A percentile compares a stretch with the other conserved stretches of the same genome.
phyloP scores from a whole-genome alignment of 2,888 invertebrate genomes.

The Chromoteleia sp. region DNA sequence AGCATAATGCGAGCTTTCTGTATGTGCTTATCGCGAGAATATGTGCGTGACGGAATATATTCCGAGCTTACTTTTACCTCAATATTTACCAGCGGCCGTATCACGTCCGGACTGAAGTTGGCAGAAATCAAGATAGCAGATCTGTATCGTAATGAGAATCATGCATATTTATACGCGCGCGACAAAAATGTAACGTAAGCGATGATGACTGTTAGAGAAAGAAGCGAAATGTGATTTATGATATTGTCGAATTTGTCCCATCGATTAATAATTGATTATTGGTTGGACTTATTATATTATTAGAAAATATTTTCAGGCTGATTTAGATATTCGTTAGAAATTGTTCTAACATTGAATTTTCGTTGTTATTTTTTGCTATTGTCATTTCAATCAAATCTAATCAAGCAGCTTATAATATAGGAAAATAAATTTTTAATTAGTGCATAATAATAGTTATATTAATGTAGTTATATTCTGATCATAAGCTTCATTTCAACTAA shows the following conservation, averaged over 20 bases:
- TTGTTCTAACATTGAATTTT: no score
- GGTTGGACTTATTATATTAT: no score
- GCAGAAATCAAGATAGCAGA: constrained; percentile 59
- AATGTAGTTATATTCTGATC: no score
- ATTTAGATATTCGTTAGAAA: no score
- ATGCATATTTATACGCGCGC: constrained; percentile 42
- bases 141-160: constrained; percentile 51
- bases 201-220: constrained; percentile 25
- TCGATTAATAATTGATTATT: constrained; percentile 21
- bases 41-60: constrained; percentile 60
- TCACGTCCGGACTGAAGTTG: constrained; percentile 54
- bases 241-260: constrained; percentile 26
- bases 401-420: no score
- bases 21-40: constrained; percentile 47
- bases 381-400: no score
- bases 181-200: constrained; percentile 10
- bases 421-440: no score
- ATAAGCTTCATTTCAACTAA: no score
- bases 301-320: no score
- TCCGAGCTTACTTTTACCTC: constrained; percentile 46
- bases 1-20: constrained; percentile 29
- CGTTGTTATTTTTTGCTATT: no score
- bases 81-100: constrained; percentile 56
- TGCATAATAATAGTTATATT: no score
- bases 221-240: constrained; percentile 22